Conservation (phyloP, 2,888 invertebrate genomes). For the Macaria liturata region DNA sequence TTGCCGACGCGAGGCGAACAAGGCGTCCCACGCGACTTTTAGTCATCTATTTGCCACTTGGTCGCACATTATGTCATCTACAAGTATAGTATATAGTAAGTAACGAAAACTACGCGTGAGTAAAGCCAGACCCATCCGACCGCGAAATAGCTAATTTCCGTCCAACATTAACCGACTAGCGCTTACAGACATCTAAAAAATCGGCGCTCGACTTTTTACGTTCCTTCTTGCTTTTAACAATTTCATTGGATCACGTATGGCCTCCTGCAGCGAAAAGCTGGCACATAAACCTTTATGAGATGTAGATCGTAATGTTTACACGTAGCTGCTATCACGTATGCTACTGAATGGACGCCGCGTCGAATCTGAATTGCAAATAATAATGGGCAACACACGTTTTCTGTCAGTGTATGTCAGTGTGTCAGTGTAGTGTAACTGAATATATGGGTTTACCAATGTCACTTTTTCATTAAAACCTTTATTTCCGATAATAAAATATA, state of each 20-base stretch:
- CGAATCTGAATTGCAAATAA: conserved; percentile 10
- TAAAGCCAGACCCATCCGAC: conserved; percentile 47
- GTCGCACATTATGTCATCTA: conserved; percentile 39
- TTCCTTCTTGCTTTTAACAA: conserved; percentile 35
- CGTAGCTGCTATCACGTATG: conserved; percentile 6
- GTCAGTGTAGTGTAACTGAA: neutral
- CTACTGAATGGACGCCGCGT: conserved; percentile 3
- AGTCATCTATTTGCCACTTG: conserved; percentile 35
- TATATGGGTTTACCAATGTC: no score
- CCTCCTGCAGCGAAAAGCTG: conserved; percentile 27
- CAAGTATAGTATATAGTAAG: conserved; percentile 10
- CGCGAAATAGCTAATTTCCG: conserved; percentile 66
- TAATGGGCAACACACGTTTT: neutral
- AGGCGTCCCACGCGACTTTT: conserved; percentile 24
- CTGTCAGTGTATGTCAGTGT: neutral
- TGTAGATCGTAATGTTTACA: conserved; percentile 28
- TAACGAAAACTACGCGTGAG: conserved; percentile 46
- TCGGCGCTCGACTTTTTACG: conserved; percentile 34
- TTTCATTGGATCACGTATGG: conserved; percentile 46
- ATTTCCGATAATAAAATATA: no score
- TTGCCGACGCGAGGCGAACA: conserved; percentile 11
- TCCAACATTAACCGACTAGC: conserved; percentile 51
- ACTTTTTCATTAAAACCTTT: no score
- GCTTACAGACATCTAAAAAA: conserved; percentile 48
- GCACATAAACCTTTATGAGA: conserved; percentile 26